phyloP scores from a whole-genome alignment of 2,113 vertebrate species.

The Anoura caudifer region DNA sequence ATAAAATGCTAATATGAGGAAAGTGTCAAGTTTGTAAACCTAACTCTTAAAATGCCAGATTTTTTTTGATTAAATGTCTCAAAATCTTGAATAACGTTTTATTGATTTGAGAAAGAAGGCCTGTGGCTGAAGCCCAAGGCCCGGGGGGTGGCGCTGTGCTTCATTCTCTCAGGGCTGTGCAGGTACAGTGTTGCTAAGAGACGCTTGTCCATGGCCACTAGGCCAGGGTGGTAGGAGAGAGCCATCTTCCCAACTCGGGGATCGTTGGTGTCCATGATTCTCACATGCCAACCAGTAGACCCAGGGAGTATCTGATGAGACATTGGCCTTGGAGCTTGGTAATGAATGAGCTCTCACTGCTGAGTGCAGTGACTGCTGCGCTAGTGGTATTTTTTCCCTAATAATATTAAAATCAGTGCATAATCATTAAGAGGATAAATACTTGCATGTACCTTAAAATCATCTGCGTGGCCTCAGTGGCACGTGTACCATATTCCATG shows the following conservation, averaged over 20 bases:
- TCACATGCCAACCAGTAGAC: background rate
- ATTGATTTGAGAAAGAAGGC: background rate
- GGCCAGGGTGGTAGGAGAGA: background rate
- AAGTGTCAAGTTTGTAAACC: constrained; percentile 66
- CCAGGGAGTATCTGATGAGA: background rate
- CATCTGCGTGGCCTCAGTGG: background rate
- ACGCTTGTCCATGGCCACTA: background rate
- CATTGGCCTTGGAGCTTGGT: background rate
- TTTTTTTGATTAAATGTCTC: constrained; percentile 69
- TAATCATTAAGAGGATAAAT: background rate
- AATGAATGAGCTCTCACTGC: background rate
- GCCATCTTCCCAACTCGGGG: background rate
- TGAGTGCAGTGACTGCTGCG: background rate
- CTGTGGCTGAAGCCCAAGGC: background rate
- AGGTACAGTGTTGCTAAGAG: background rate
- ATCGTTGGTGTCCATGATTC: background rate
- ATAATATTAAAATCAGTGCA: background rate
- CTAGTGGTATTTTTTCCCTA: background rate
- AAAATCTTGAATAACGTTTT: background rate
- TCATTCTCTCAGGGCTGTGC: background rate
- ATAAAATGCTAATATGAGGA: constrained; percentile 53
- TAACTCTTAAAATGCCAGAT: constrained; percentile 57
- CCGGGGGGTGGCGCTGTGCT: fast-evolving
- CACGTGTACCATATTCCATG: background rate
- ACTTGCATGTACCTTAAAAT: background rate